Evolutionary conservation across 2,797 vertebrate genomes (phyloP).

Genomic region (Bufotes viridis): DNA sequence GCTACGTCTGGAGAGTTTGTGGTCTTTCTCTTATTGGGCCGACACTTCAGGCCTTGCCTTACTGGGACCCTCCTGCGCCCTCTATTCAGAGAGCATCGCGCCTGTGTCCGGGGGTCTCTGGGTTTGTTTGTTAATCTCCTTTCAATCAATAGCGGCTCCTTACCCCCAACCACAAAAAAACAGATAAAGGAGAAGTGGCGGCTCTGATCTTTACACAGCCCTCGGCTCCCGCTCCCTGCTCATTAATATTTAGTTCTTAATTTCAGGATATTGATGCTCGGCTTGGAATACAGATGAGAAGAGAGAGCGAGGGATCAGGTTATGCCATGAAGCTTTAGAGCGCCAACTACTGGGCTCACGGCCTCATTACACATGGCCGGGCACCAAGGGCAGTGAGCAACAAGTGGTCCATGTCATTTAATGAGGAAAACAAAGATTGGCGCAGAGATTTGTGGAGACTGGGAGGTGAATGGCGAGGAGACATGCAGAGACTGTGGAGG

Average conservation of each 20-base stretch:
- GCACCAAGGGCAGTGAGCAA: background rate
- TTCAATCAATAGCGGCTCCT: slow-evolving; percentile 19
- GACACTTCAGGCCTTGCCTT: too few relatives aligned
- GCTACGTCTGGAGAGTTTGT: too few relatives aligned
- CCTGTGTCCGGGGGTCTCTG: background rate
- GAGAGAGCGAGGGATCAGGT: background rate
- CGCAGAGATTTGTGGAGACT: background rate
- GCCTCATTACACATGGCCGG: background rate
- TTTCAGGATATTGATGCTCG: slow-evolving; percentile 55
- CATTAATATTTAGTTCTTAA: slow-evolving; percentile 60
- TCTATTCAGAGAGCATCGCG: background rate
- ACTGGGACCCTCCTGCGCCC: too few relatives aligned
- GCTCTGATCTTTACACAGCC: slow-evolving; percentile 49
- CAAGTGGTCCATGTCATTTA: background rate
- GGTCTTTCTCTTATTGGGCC: too few relatives aligned
- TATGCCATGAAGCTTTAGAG: slow-evolving; percentile 5
- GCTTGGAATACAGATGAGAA: slow-evolving; percentile 30
- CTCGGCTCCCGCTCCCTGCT: slow-evolving; percentile 29
- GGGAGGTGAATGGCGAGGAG: slow-evolving; percentile 26
- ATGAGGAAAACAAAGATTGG: slow-evolving; percentile 16
- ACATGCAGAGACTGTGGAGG: too few relatives aligned
- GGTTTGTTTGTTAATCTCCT: slow-evolving; percentile 23
- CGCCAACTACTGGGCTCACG: slow-evolving; percentile 26
- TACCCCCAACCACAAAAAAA: slow-evolving; percentile 26
- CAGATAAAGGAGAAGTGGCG: slow-evolving; percentile 6